Evolutionary conservation across 2,888 invertebrate species (phyloP), one percentile per base, ranked within the genome.

Genomic region (Tachina grossa): DNA sequence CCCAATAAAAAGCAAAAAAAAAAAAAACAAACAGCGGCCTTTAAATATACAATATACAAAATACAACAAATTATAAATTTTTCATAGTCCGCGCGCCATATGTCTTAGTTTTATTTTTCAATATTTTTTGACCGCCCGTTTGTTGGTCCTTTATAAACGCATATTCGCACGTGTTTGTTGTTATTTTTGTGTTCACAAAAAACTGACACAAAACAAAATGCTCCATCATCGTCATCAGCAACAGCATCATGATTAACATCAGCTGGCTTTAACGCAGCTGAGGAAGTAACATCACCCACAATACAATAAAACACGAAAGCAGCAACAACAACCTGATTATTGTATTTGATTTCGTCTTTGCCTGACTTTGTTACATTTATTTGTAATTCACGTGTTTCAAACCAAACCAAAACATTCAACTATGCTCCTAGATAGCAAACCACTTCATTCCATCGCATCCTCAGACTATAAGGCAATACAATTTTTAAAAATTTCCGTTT

Each of bases 371-470:
- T 66, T 83, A 76, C 79, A 85, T 83, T 85, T 85, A 83, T 83
- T 85, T 83, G 83, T 69, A 76, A 85, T 85, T 85, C 85, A 83
- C 85, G 85, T 85, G 85, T 85, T 85, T 85, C 49, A 79, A 55
- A 51, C 65, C 55, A 57, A 72, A 68, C 65, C 65, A 82, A 82
- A 78, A 79, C 76, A 83, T 53, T 68, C 59, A 79, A 19, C 51
- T 57, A 65, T 65, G 5, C 43, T 31, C n/a, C 47, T 19, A 19
- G 14, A 6, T 31, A 31, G 5, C 31, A 31, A 31, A 9, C 69
- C 55, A 49, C 16, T 51, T 22, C n/a, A 41, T 19, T 45, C 45
- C 45, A 61, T 61, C 65, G 6, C 1, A 19, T 22, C 13, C 11
- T 16, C 66, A 19, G n/a, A 31, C 57, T 49, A 19, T 31, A 9